Percentiles rank a stretch among this genome's conserved stretches.
phyloP scores from a whole-genome alignment of 2,113 vertebrate species.

The Carlito syrichta region DNA sequence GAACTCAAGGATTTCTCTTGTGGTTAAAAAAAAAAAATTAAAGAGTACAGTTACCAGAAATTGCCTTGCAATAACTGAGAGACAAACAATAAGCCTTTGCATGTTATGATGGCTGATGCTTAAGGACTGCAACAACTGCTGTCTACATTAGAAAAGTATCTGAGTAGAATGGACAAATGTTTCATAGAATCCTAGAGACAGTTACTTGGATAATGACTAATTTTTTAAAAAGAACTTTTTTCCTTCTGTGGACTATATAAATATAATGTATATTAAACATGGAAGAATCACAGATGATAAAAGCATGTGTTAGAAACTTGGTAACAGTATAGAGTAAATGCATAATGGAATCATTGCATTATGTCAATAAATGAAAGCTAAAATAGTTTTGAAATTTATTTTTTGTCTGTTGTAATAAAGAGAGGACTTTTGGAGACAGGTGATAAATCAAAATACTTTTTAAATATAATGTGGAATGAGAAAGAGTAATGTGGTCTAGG shows the following conservation, averaged over 20 bases:
- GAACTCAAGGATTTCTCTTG: not conserved
- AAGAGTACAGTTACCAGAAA: not conserved
- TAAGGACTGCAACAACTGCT: not conserved
- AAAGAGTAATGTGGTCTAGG: not conserved
- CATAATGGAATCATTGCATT: not conserved
- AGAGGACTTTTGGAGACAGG: constrained; percentile 27
- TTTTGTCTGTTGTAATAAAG: not conserved
- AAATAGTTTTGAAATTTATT: not conserved
- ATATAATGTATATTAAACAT: not conserved
- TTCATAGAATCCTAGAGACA: not conserved
- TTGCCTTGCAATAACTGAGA: not conserved
- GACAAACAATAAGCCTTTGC: not conserved
- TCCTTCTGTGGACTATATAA: not conserved
- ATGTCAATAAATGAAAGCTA: not conserved
- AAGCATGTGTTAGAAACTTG: not conserved
- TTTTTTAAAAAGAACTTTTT: not conserved
- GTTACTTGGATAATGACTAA: not conserved
- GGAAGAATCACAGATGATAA: not conserved
- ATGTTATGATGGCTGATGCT: not conserved
- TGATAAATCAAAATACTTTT: constrained; percentile 15
- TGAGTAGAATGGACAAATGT: not conserved
- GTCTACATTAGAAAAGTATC: not conserved
- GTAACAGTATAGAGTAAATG: not conserved
- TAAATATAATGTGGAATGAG: not conserved
- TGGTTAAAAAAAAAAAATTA: not conserved